Evolutionary conservation across 1,140 invertebrate genomes (phyloP).

Genomic region (Zaprionus nigranus): DNA sequence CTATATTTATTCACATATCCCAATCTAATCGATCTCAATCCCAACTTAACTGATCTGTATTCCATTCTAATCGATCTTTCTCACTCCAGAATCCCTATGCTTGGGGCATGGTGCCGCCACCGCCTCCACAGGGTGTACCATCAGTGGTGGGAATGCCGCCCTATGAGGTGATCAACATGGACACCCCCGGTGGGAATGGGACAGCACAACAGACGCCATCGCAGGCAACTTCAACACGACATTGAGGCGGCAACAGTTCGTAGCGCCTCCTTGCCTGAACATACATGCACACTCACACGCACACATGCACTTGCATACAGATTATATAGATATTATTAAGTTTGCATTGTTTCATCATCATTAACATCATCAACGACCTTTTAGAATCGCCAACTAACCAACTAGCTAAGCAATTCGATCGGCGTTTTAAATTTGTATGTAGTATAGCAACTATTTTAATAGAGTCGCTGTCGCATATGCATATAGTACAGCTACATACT

Average conservation of each 20-base stretch:
- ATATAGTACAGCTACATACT: background rate
- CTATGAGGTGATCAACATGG: slow-evolving; percentile 44
- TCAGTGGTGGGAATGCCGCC: slow-evolving; percentile 29
- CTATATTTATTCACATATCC: background rate
- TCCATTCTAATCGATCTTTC: background rate
- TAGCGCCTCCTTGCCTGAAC: background rate
- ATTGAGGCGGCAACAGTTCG: background rate
- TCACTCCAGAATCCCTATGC: slow-evolving; percentile 43
- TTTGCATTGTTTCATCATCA: background rate
- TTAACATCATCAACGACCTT: slow-evolving; percentile 2
- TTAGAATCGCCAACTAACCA: slow-evolving; percentile 23
- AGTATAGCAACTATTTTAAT: slow-evolving; percentile 18
- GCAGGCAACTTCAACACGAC: background rate
- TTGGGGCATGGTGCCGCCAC: slow-evolving; percentile 45
- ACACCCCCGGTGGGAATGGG: slow-evolving; percentile 4
- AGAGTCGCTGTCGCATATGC: background rate
- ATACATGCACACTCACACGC: background rate
- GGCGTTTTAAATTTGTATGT: slow-evolving; percentile 43
- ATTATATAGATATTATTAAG: slow-evolving; percentile 17
- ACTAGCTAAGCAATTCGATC: slow-evolving; percentile 7
- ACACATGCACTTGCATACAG: background rate
- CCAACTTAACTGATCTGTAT: background rate
- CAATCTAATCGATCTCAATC: background rate
- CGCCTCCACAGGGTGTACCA: background rate
- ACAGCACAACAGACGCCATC: slow-evolving; percentile 12